Conservation (phyloP, 1,140 invertebrate species). For the Brachionus sp. region DNA sequence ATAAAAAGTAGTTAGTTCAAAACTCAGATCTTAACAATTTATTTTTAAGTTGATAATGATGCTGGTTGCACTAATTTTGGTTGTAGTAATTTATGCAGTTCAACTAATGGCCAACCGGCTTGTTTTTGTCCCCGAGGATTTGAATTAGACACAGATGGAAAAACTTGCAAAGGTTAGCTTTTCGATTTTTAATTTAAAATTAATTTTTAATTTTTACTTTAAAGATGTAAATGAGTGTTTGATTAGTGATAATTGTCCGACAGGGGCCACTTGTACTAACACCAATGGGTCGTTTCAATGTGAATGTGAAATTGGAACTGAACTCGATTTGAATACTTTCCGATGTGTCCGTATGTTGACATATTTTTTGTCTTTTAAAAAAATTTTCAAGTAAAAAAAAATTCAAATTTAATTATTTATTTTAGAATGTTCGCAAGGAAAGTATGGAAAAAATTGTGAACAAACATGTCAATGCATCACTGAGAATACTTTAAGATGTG, state of each 20-base stretch:
- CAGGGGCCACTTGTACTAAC: neutral
- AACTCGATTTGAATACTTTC: neutral
- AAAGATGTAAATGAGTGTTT: conserved; percentile 12
- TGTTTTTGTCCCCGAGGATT: neutral
- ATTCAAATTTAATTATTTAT: neutral
- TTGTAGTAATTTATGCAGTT: neutral
- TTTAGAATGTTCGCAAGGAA: neutral
- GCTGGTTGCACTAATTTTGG: neutral
- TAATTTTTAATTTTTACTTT: neutral
- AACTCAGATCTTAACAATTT: neutral
- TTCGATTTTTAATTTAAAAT: neutral
- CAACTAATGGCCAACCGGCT: neutral
- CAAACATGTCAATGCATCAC: neutral
- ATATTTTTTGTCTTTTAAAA: neutral
- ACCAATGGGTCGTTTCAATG: neutral
- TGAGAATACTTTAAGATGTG: neutral
- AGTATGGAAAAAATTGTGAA: neutral
- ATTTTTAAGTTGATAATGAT: neutral
- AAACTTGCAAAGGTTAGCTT: neutral
- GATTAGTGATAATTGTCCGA: neutral
- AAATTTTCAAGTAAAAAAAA: neutral
- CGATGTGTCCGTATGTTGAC: neutral
- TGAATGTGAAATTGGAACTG: neutral
- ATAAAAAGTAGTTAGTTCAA: no score
- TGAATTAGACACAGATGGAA: neutral